These are phyloP conservation scores for Chloropsis cyanopogon DNA, from an alignment of 2,113 vertebrate genomes.

Conservation along the genomic window DNA sequence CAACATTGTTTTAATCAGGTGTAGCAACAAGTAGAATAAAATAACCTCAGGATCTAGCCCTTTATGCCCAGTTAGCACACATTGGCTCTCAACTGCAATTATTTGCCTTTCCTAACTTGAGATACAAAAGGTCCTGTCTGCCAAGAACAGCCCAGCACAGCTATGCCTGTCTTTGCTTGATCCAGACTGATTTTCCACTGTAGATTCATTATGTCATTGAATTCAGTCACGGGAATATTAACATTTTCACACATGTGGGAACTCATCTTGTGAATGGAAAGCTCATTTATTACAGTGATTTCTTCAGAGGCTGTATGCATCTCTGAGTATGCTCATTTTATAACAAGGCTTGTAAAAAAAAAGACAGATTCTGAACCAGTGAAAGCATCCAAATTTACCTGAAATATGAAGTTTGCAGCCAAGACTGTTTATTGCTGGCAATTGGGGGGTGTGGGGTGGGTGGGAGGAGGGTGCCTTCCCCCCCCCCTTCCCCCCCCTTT, in stretches of 20 bases:
- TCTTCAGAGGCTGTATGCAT: constrained; percentile 11
- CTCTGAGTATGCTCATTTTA: background rate
- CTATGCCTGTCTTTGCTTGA: constrained; percentile 64
- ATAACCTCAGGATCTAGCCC: background rate
- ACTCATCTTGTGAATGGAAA: constrained; percentile 49
- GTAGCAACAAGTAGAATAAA: constrained; percentile 16
- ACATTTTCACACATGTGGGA: constrained; percentile 59
- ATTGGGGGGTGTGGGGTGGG: background rate
- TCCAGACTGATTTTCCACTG: constrained; percentile 59
- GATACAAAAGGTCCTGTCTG: background rate
- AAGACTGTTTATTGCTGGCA: background rate
- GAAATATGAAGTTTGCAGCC: background rate
- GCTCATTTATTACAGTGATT: constrained; percentile 55
- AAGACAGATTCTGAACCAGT: background rate
- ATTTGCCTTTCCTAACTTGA: constrained; percentile 3
- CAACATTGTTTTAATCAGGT: background rate
- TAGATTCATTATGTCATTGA: constrained; percentile 60
- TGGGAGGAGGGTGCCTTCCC: no score
- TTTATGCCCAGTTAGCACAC: background rate
- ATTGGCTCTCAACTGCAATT: background rate
- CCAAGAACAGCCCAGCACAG: constrained; percentile 31
- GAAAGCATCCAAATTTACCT: background rate
- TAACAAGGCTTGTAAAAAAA: background rate
- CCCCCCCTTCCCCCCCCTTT: background rate
- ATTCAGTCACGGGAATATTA: constrained; percentile 60